Evolutionary conservation across 2,797 vertebrate genomes (phyloP).

Genomic region (Eulemur rubriventer): DNA sequence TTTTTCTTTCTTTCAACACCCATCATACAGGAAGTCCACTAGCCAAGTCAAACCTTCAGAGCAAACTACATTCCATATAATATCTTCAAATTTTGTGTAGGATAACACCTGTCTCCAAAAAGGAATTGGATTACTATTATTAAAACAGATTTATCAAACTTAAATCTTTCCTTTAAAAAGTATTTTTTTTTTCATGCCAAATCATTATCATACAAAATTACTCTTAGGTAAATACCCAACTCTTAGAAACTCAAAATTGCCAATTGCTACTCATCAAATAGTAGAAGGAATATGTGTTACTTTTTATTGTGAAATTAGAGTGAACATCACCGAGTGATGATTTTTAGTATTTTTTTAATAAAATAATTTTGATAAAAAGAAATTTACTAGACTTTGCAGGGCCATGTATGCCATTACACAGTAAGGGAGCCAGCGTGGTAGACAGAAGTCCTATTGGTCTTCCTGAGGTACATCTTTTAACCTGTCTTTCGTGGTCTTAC

Average conservation of each 20-base stretch:
- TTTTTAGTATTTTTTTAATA: not conserved
- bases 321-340: not conserved
- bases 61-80: not conserved
- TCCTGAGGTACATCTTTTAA: not conserved
- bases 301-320: conserved; percentile 43
- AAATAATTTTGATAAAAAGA: not conserved
- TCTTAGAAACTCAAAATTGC: not conserved
- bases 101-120: not conserved
- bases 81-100: not conserved
- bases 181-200: not conserved
- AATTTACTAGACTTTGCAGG: not conserved
- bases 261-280: not conserved
- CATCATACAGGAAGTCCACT: not conserved
- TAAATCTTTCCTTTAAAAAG: not conserved
- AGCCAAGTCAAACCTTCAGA: not conserved
- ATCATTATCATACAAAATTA: not conserved
- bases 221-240: not conserved
- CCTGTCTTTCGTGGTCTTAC: not conserved
- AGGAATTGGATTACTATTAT: not conserved
- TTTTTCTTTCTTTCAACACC: not conserved
- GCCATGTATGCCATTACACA: not conserved
- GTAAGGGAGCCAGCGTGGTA: no score
- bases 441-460: not conserved
- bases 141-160: not conserved
- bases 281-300: not conserved